Percentiles rank a stretch among this genome's conserved stretches.
Evolutionary conservation across 2,888 invertebrate species (phyloP).

Genomic region (Stenolophus ochropezus): DNA sequence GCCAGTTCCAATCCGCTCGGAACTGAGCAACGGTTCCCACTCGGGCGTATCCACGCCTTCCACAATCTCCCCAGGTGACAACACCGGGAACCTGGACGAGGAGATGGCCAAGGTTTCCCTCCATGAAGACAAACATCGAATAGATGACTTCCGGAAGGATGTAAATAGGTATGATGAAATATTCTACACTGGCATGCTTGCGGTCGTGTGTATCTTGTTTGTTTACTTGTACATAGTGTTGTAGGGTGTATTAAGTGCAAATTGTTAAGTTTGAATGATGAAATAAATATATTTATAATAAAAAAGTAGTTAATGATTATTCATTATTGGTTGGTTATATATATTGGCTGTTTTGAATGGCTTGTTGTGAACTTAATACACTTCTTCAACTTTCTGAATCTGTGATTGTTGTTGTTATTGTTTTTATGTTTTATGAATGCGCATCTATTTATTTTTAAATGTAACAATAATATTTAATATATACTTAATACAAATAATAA

Average conservation of each 20-base stretch:
- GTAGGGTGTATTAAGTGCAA: conserved; percentile 27
- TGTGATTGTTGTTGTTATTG: not conserved
- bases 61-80: conserved; percentile 76
- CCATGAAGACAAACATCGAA: conserved; percentile 62
- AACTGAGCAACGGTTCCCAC: conserved; percentile 69
- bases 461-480: not conserved
- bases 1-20: conserved; percentile 68
- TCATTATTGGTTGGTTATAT: not conserved
- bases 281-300: not conserved
- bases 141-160: conserved; percentile 17
- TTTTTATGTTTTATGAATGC: not conserved
- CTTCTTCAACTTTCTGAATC: not conserved
- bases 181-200: not conserved
- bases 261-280: not conserved
- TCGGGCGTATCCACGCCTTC: conserved; percentile 76
- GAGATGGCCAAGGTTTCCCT: conserved; percentile 66
- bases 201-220: conserved; percentile 32
- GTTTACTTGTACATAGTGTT: not conserved
- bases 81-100: conserved; percentile 68
- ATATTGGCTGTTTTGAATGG: conserved; percentile 12
- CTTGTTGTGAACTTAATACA: conserved; percentile 23
- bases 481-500: not conserved
- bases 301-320: not conserved
- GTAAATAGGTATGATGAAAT: conserved; percentile 37
- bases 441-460: not conserved